Base-by-base conservation (phyloP, 2,888 invertebrate species). In the Amphipoea lucens region DNA sequence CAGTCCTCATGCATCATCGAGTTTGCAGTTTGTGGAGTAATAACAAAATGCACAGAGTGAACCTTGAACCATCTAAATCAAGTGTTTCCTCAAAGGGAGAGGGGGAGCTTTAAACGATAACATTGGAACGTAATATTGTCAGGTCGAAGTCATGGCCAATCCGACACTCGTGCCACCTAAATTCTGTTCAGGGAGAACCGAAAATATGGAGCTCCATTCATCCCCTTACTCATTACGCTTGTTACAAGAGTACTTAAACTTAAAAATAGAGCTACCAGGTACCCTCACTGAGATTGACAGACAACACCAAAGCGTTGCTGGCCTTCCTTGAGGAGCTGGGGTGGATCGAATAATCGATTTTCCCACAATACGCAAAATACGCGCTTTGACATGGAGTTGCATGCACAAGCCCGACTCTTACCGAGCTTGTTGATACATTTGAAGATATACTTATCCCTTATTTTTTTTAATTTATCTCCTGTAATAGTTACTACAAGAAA, bases 31-130 rank as follows among this genome's bases (percentile, higher is more conserved):
- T 36, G 40, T 71, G 36, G 14, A 57, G 23, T 48, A 62, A 74
- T 40, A 62, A 17, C 12, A 54, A 4, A 79, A 40, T 45, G 57
- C 48, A 62, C 62, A 4, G 20, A n/a, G 12, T n/a, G 42, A 73
- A 65, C 82, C 82, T 54, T 82, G 78, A 78, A 68, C 40, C 45
- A 66, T 60, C 40, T 77, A 69, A 85, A 77, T 67, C 11, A 72
- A 68, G 60, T 83, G 29, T 65, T 76, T 85, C 85, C 78, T 78
- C 78, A 1, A 66, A 23, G 85, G 83, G 76, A 29, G 84, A 81
- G 81, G 85, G 85, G 85, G 83, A 80, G 23, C 51, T 40, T 5
- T 63, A 73, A 77, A 75, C 65, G 76, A 72, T 45, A 40, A 83
- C 65, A 83, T 83, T 83, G 66, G 40, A 70, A 63, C 71, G 60